Conservation (phyloP, 2,888 invertebrate genomes). For the Julus scanicus region DNA sequence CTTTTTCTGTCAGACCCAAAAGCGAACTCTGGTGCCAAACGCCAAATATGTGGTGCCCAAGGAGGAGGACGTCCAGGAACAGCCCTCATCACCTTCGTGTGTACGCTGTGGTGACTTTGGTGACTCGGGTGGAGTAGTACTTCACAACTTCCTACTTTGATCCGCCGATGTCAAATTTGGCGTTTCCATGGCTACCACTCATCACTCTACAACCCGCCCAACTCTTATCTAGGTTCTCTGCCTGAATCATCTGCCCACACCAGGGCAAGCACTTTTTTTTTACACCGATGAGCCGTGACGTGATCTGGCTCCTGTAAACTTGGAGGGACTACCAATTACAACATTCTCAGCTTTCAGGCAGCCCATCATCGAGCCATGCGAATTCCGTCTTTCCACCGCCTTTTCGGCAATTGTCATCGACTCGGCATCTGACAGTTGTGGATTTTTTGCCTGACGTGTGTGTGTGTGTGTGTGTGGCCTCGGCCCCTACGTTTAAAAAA, state of each 20-base stretch:
- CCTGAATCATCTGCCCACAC: constrained; percentile 36
- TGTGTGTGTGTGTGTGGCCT: neutral
- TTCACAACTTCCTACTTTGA: constrained; percentile 15
- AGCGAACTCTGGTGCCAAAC: neutral
- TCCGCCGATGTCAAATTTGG: constrained; percentile 31
- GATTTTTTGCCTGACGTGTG: neutral
- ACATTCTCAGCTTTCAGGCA: constrained; percentile 11
- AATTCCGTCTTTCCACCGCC: neutral
- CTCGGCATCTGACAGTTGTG: neutral
- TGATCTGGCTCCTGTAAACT: neutral
- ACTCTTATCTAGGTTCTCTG: neutral
- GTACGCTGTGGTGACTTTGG: neutral
- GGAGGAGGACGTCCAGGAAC: neutral
- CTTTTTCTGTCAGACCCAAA: neutral
- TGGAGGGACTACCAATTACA: neutral
- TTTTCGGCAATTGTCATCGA: neutral
- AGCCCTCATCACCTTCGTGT: neutral
- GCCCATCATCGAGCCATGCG: neutral
- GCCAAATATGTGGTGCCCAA: neutral
- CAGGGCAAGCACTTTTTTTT: neutral
- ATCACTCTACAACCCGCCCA: constrained; percentile 44
- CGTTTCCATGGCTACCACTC: constrained; percentile 49
- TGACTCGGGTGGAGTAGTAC: constrained; percentile 25
- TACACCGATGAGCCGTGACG: neutral
- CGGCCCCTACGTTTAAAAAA: neutral